phyloP scores from a whole-genome alignment of 2,797 vertebrate genomes.

The Heteromormyrus szaboi region DNA sequence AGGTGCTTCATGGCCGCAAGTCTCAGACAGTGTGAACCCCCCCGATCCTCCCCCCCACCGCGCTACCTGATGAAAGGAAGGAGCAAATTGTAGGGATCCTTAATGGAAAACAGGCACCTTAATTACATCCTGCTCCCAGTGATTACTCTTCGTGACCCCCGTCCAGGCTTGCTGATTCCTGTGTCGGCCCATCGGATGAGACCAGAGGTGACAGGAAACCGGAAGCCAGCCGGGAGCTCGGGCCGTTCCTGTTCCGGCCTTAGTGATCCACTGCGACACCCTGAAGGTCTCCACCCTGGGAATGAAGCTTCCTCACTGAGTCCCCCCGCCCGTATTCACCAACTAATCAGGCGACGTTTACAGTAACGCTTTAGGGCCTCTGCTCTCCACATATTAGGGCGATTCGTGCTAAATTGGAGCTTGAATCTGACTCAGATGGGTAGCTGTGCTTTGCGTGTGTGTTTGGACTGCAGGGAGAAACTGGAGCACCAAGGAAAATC shows the following conservation, averaged over 20 bases:
- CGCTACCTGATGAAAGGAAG: constrained; percentile 6
- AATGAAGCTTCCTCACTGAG: background rate
- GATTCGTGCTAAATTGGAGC: background rate
- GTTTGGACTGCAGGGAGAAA: background rate
- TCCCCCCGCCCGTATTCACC: background rate
- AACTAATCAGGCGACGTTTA: background rate
- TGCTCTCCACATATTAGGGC: background rate
- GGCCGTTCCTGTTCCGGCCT: background rate
- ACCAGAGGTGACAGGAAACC: background rate
- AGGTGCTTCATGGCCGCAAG: background rate
- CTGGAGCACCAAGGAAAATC: background rate
- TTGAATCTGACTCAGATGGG: too few species aligned
- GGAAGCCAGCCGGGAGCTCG: background rate
- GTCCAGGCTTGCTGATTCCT: background rate
- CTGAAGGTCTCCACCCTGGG: background rate
- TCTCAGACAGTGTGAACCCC: background rate
- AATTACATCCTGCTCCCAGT: constrained; percentile 17
- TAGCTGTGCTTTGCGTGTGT: background rate
- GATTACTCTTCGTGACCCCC: background rate
- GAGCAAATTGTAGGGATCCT: background rate
- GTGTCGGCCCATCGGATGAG: background rate
- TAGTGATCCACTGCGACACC: background rate
- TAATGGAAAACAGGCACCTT: constrained; percentile 15
- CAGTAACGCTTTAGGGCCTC: background rate
- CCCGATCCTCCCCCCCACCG: background rate